Evolutionary conservation across 1,140 invertebrate species (phyloP), one percentile per base, ranked within the genome.

Genomic region (Rhagoletis pomonella): DNA sequence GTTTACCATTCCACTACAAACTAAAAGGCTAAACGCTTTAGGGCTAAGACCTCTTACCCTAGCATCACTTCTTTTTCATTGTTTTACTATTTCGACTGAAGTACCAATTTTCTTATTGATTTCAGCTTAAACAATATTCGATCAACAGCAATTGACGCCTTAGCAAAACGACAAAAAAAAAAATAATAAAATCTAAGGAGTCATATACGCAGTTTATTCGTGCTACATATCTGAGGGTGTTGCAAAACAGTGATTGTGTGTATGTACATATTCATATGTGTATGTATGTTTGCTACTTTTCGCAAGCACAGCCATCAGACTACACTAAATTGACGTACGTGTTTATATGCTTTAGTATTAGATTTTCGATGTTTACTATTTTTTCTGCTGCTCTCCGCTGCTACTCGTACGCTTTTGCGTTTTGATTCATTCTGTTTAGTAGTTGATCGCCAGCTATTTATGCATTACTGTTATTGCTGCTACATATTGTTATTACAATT

Each of bases 391-490:
- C 14, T 17, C n/a, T 73, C 12, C 69, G 2, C 6, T 47, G 47
- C 14, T 2, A 50, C 14, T 47, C n/a, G 17, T 47, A 17, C 44
- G 42, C 42, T 14, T 29, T 17, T 50, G 42, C 69, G 4, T 47
- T 50, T 6, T 67, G 29, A 42, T 42, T 67, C 64, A 67, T 67
- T 73, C 44, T 9, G 29, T 29, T 29, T 29, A 29, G 29, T 29
- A 73, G 42, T 73, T 73, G 69, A 73, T 73, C 69, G 69, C 69
- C 69, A n/a, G 17, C 44, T 44, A 73, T 73, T 73, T 44, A 73
- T 73, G 69, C 69, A 73, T 73, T 73, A 47, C 44, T 44, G 69
- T 73, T 73, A 73, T 73, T 10, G 69, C 69, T 55, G 1, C 50
- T 55, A 55, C 10, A 7, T 44, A 47, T 73, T 50, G 42, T 42